phyloP scores from a whole-genome alignment of 2,797 vertebrate species.

The Euthynnus affinis region DNA sequence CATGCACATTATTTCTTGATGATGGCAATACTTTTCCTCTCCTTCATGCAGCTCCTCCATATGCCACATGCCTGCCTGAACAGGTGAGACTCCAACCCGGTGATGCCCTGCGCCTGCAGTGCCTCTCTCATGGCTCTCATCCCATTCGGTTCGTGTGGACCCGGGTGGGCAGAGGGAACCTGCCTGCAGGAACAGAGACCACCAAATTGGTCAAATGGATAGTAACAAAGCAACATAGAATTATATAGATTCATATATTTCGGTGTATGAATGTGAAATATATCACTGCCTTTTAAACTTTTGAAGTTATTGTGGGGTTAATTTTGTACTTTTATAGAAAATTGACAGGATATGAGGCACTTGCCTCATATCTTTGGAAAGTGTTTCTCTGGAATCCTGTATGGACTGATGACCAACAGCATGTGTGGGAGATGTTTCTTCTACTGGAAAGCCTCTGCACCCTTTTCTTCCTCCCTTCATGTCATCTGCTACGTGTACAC shows the following conservation, averaged over 20 bases:
- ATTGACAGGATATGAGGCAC: not conserved
- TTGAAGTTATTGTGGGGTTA: constrained; percentile 12
- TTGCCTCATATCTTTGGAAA: constrained; percentile 14
- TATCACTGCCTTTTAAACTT: constrained; percentile 10
- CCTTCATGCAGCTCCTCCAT: constrained; percentile 86
- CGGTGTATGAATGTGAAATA: constrained; percentile 3
- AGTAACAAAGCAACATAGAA: constrained; percentile 22
- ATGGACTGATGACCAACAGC: not conserved
- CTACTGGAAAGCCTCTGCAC: too few relatives aligned
- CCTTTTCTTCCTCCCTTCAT: too few relatives aligned
- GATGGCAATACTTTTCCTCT: not conserved
- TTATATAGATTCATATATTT: constrained; percentile 9
- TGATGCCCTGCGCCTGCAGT: constrained; percentile 87
- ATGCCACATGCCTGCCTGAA: constrained; percentile 91
- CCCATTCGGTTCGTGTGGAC: constrained; percentile 91
- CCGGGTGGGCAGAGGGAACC: constrained; percentile 75
- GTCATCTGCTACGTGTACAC: too few relatives aligned
- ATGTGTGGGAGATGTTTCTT: not conserved
- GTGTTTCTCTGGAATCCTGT: constrained; percentile 27
- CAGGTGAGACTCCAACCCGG: constrained; percentile 78
- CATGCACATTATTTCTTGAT: not conserved
- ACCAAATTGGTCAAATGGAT: constrained; percentile 36
- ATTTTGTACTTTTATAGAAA: constrained; percentile 54
- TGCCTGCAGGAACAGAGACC: constrained; percentile 71
- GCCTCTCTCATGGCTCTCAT: constrained; percentile 93